These are phyloP conservation scores for Polypterus senegalus DNA, from an alignment of 2,113 vertebrate species.

Conservation along the genomic window DNA sequence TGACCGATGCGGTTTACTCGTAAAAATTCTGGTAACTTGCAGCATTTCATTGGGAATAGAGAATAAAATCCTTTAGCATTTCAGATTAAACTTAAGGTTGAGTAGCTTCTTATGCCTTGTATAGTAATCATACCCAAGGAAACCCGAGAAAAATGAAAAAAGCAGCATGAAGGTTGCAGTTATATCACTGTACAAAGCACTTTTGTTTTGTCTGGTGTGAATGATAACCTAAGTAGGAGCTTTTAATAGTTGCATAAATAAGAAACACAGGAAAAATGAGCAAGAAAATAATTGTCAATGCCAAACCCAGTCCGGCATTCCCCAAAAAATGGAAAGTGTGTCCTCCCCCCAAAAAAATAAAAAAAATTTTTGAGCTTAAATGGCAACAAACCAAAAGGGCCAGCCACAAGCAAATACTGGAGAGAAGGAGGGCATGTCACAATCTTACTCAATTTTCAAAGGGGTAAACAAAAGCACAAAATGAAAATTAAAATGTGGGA, in stretches of 20 bases:
- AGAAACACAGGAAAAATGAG: too few species aligned
- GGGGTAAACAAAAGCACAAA: too few species aligned
- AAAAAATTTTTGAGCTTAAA: neutral
- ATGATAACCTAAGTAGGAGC: too few species aligned
- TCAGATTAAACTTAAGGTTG: neutral
- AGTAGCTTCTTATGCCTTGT: neutral
- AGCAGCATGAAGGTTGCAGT: neutral
- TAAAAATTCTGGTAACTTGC: neutral
- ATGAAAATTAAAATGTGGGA: too few species aligned
- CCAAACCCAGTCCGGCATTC: too few species aligned
- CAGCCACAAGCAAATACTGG: too few species aligned
- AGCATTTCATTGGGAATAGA: neutral
- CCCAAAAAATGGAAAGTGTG: neutral
- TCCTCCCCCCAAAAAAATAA: neutral
- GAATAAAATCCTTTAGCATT: neutral
- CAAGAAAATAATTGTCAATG: too few species aligned
- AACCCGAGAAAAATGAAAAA: neutral
- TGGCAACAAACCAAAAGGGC: too few species aligned
- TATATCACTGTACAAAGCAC: neutral
- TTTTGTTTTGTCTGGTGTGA: neutral
- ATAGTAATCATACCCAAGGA: neutral
- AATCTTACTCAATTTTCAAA: too few species aligned
- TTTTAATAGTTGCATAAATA: too few species aligned
- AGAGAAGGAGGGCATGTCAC: too few species aligned
- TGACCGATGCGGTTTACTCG: neutral